These are phyloP conservation scores for Danionella dracula DNA, from an alignment of 2,797 vertebrate genomes.

Conservation along the genomic window DNA sequence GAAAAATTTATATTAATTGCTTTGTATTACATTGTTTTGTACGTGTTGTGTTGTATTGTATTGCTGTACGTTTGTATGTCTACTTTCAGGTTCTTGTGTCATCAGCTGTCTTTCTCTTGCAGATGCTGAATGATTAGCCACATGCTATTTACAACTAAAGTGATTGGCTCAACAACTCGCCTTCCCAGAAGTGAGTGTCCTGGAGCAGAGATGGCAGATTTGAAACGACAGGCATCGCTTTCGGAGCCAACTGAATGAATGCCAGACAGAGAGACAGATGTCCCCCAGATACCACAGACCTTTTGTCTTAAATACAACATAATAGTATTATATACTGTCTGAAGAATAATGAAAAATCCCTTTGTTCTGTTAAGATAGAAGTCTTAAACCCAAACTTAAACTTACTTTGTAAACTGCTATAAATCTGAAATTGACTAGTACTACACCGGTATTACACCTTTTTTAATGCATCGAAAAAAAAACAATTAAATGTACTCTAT, in stretches of 20 bases:
- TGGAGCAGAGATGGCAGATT: neutral
- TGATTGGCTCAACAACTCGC: neutral
- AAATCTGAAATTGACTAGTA: too few relatives aligned
- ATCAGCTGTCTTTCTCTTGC: neutral
- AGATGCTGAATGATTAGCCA: neutral
- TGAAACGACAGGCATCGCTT: neutral
- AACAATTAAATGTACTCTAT: too few relatives aligned
- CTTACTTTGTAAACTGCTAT: too few relatives aligned
- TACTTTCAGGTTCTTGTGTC: neutral
- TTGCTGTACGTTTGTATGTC: neutral
- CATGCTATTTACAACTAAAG: neutral
- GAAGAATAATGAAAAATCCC: too few relatives aligned
- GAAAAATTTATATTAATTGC: too few relatives aligned
- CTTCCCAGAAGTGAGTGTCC: neutral
- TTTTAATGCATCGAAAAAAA: too few relatives aligned
- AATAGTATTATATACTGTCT: too few relatives aligned
- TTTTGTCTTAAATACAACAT: neutral
- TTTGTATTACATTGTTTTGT: too few relatives aligned
- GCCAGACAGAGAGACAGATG: neutral
- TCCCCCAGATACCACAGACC: neutral
- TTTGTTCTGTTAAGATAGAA: too few relatives aligned
- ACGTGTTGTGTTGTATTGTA: too few relatives aligned
- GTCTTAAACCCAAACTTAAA: too few relatives aligned
- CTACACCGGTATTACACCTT: too few relatives aligned
- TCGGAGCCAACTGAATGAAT: neutral